phyloP scores from a whole-genome alignment of 2,797 vertebrate species.

The Labeo calbasu region DNA sequence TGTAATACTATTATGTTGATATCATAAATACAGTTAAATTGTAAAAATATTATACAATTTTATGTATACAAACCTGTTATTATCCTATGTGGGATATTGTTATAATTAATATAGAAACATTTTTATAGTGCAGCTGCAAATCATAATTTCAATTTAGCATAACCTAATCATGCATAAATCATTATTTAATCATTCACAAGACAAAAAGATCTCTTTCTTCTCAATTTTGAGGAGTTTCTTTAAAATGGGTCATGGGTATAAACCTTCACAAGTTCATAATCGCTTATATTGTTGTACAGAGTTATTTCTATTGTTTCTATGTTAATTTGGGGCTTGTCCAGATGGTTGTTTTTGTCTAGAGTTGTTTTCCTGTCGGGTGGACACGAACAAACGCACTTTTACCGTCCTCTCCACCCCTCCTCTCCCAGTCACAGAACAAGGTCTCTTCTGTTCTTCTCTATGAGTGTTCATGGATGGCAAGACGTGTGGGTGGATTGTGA shows the following conservation, averaged over 20 bases:
- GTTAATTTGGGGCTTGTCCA: conserved; percentile 27
- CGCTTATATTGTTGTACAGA: not conserved
- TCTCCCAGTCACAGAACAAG: conserved; percentile 31
- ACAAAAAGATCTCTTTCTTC: conserved; percentile 11
- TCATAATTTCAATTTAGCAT: not conserved
- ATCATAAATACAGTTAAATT: not conserved
- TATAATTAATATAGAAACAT: not conserved
- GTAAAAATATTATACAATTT: not conserved
- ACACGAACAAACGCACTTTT: conserved; percentile 28
- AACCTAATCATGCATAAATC: not conserved
- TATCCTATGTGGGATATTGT: not conserved
- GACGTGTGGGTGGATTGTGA: not conserved
- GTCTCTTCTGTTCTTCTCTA: conserved; percentile 29
- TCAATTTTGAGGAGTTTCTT: conserved; percentile 11
- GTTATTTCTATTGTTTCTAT: conserved; percentile 24
- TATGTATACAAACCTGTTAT: not conserved
- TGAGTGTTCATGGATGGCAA: not conserved
- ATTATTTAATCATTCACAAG: not conserved
- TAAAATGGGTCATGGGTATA: conserved; percentile 16
- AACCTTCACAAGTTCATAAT: not conserved
- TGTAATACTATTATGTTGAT: not conserved
- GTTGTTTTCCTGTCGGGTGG: conserved; percentile 39
- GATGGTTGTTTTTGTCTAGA: conserved; percentile 37
- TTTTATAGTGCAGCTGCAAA: not conserved
- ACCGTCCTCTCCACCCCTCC: conserved; percentile 4